Evolutionary conservation across 2,113 vertebrate species (phyloP).

Genomic region (Lagopus muta): DNA sequence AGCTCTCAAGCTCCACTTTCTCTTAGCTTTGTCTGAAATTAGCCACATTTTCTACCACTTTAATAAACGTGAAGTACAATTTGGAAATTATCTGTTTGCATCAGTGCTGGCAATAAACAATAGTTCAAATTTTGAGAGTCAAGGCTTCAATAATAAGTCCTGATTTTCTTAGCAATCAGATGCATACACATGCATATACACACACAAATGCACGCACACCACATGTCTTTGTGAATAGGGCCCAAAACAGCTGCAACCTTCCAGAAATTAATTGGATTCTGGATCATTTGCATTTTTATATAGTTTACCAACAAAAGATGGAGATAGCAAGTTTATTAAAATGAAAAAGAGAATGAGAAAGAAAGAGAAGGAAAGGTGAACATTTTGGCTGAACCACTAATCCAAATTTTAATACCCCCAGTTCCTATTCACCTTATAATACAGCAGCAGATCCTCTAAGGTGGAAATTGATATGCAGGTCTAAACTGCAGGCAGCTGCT

Average conservation of each 20-base stretch:
- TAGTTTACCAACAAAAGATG: slow-evolving; percentile 77
- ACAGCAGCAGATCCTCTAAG: slow-evolving; percentile 28
- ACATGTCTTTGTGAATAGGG: slow-evolving; percentile 62
- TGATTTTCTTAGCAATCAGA: slow-evolving; percentile 72
- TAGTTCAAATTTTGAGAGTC: slow-evolving; percentile 62
- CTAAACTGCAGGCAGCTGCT: slow-evolving; percentile 67
- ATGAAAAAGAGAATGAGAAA: slow-evolving; percentile 34
- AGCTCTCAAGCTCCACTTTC: slow-evolving; percentile 39
- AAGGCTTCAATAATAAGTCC: slow-evolving; percentile 55
- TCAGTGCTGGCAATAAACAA: slow-evolving; percentile 24
- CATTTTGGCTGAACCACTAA: slow-evolving; percentile 14
- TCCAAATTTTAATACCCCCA: slow-evolving; percentile 21
- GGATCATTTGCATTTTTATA: slow-evolving; percentile 80
- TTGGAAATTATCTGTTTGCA: slow-evolving; percentile 57
- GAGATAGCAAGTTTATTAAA: slow-evolving; percentile 72
- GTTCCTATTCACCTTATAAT: slow-evolving; percentile 35
- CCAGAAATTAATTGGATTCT: slow-evolving; percentile 78
- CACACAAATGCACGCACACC: background rate
- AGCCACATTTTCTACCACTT: slow-evolving; percentile 62
- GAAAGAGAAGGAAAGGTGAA: background rate
- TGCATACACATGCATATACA: slow-evolving; percentile 7
- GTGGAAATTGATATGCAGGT: slow-evolving; percentile 57
- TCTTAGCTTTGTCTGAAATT: slow-evolving; percentile 59
- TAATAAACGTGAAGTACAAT: slow-evolving; percentile 43
- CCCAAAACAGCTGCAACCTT: slow-evolving; percentile 75